Evolutionary conservation across 2,113 vertebrate genomes (phyloP), one percentile per base, ranked within the genome.

Genomic region (Sapajus apella): DNA sequence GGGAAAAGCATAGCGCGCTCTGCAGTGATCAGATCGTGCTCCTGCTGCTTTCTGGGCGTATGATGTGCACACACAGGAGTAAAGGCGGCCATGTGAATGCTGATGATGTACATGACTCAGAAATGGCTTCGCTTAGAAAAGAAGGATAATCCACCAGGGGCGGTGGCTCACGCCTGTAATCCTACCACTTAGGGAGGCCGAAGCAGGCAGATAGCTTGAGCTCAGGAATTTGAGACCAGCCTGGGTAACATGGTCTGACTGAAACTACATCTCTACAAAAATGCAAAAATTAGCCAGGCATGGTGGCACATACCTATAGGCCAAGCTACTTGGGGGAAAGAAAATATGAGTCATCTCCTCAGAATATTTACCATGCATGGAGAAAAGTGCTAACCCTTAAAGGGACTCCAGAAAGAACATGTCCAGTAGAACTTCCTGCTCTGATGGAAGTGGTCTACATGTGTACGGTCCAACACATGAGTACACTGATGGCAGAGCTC

Each of bases 321-420:
- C 61, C 61, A 27, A 64, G 61, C 27, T 64, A 32, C 12, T 32
- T 64, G 12, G 27, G 61, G 61, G 61, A 64, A 64, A 70, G 75
- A 61, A 79, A 84, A 73, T 32, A 79, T 14, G 52, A 18, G 27
- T 47, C 40, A 75, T 66, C n/a, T 94, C 81, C 81, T 90, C 84
- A 96, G 58, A 64, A 40, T 17, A 55, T 12, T 86, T 75, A 40
- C 52, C 16, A 79, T 18, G 79, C 75, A 50, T 5, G 9, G 92
- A 90, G 64, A 17, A 83, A 27, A 87, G 30, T 11, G 23, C 35
- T 77, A 58, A 56, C 0, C 17, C 25, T 80, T 20, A 21, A 70
- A 87, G 43, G 64, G 35, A 47, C 20, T 52, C 84, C 47, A 35
- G 50, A 45, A 68, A 79, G 4, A 47, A 18, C 8, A 45, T 1